These are phyloP conservation scores for Machimus atricapillus DNA, from an alignment of 2,888 invertebrate genomes.

Conservation along the genomic window DNA sequence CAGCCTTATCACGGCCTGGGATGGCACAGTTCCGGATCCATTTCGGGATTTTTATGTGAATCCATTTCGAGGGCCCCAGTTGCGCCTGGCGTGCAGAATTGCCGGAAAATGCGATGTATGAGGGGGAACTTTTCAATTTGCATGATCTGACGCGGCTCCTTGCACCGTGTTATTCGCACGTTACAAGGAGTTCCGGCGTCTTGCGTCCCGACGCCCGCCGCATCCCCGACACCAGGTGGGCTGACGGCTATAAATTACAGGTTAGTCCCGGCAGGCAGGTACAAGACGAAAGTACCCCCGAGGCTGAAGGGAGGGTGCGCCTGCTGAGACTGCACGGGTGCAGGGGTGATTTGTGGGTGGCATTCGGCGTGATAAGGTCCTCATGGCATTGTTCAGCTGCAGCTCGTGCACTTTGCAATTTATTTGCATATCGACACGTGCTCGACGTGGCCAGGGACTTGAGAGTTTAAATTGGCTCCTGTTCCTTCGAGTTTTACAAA, in stretches of 20 bases:
- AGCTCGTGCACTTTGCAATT: not conserved
- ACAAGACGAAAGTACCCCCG: not conserved
- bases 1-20: not conserved
- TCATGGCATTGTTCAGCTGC: not conserved
- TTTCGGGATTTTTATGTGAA: slow-evolving; percentile 8
- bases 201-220: not conserved
- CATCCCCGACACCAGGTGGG: not conserved
- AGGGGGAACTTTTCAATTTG: slow-evolving; percentile 10
- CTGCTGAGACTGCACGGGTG: not conserved
- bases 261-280: not conserved
- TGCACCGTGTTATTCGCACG: not conserved
- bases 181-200: not conserved
- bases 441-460: not conserved
- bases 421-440: slow-evolving; percentile 29
- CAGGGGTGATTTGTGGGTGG: slow-evolving; percentile 1
- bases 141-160: not conserved
- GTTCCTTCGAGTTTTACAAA: not conserved
- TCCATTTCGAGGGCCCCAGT: not conserved
- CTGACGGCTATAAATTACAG: slow-evolving; percentile 5
- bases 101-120: not conserved
- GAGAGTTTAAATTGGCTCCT: not conserved
- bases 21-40: not conserved
- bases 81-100: not conserved
- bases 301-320: not conserved
- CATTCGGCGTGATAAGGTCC: not conserved